These are phyloP conservation scores for Leptoclinus maculatus DNA, from an alignment of 2,797 vertebrate genomes.

Conservation along the genomic window DNA sequence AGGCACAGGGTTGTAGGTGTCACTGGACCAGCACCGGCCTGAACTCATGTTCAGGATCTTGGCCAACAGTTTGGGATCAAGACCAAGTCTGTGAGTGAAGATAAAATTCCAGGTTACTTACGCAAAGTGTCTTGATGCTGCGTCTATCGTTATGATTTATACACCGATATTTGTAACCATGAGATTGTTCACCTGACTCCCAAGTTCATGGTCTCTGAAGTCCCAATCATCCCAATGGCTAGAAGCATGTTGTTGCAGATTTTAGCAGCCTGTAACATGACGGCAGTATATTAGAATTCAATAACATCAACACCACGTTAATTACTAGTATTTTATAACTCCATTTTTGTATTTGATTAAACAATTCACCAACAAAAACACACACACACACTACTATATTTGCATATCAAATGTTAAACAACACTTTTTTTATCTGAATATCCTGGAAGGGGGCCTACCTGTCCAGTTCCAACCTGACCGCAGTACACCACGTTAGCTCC, in stretches of 20 bases:
- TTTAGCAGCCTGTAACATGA: constrained; percentile 92
- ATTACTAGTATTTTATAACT: not conserved
- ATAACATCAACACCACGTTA: not conserved
- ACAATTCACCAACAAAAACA: not conserved
- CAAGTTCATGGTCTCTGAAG: constrained; percentile 97
- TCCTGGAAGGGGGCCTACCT: constrained; percentile 82
- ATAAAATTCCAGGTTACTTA: constrained; percentile 50
- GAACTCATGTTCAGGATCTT: constrained; percentile 99
- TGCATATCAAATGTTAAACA: not conserved
- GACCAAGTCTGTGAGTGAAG: constrained; percentile 92
- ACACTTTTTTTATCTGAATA: not conserved
- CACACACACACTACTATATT: not conserved
- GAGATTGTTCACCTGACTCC: constrained; percentile 91
- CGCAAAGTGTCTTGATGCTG: not conserved
- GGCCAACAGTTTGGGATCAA: constrained; percentile 96
- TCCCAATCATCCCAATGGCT: constrained; percentile 98
- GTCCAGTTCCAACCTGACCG: constrained; percentile 95
- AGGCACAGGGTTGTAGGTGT: constrained; percentile 99
- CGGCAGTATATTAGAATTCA: constrained; percentile 25
- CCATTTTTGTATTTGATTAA: not conserved
- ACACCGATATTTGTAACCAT: not conserved
- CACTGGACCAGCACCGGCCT: constrained; percentile 98
- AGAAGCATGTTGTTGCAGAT: constrained; percentile 99
- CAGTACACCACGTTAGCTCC: constrained; percentile 96
- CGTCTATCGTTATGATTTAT: not conserved